Conservation (phyloP, 2,797 vertebrate species). For the Carduelis carduelis region DNA sequence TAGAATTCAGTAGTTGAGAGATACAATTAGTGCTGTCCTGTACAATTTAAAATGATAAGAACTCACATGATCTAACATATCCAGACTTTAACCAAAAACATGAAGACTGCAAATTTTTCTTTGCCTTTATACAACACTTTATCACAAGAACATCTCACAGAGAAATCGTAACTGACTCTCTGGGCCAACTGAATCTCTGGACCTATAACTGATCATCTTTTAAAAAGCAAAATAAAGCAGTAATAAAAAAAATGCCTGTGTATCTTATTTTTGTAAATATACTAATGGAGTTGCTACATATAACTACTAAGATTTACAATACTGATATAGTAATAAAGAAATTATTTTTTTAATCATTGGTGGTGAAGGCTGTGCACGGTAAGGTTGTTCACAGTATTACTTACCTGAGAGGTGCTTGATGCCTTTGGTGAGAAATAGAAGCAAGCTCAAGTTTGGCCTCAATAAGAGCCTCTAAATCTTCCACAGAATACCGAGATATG, state of each 20-base stretch:
- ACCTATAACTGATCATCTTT: background rate
- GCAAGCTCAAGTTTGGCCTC: conserved; percentile 83
- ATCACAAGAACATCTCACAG: background rate
- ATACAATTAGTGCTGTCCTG: background rate
- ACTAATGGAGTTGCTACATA: background rate
- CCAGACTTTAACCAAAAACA: background rate
- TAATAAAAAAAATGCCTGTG: background rate
- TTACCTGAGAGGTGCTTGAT: conserved; percentile 80
- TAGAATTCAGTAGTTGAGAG: background rate
- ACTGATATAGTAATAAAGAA: background rate
- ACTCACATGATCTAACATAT: background rate
- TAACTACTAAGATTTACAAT: background rate
- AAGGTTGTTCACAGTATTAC: background rate
- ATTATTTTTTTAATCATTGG: background rate
- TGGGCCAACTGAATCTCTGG: background rate
- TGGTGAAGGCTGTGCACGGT: background rate
- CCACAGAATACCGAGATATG: conserved; percentile 47
- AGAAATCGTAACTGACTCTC: background rate
- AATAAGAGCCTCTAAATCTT: conserved; percentile 80
- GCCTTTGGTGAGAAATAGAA: conserved; percentile 81
- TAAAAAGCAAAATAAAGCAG: background rate
- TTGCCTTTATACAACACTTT: background rate
- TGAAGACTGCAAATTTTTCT: background rate
- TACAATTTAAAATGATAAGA: background rate
- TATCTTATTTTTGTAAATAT: background rate